Evolutionary conservation across 2,888 invertebrate species (phyloP).

Genomic region (Onthophagus sagittarius): DNA sequence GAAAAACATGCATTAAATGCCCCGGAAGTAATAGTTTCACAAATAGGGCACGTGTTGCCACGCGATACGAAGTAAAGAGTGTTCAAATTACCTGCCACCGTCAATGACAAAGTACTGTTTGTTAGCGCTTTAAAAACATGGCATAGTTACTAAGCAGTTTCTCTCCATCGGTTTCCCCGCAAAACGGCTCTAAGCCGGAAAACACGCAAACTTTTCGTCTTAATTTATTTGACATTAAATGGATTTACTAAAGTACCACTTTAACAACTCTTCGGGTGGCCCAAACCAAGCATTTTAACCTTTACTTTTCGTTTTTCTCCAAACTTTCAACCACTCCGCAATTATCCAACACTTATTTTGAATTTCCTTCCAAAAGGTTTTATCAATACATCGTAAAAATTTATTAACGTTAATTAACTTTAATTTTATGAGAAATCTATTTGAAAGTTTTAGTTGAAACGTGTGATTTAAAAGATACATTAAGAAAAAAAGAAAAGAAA

Average conservation of each 20-base stretch:
- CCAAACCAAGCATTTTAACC: too few species aligned
- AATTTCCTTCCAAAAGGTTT: too few species aligned
- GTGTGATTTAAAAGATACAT: neutral
- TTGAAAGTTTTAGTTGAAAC: too few species aligned
- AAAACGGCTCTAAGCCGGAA: neutral
- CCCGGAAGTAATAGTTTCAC: neutral
- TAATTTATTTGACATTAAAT: neutral
- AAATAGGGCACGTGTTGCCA: neutral
- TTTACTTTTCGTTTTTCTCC: too few species aligned
- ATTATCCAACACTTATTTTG: too few species aligned
- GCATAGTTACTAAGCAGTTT: neutral
- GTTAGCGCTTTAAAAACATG: neutral
- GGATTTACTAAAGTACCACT: neutral
- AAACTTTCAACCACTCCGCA: too few species aligned
- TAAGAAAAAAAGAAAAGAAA: neutral
- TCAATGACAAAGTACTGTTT: conserved; percentile 6
- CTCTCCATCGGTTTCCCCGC: neutral
- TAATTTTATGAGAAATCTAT: too few species aligned
- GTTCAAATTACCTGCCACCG: conserved; percentile 10
- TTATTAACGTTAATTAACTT: too few species aligned
- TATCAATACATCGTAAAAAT: too few species aligned
- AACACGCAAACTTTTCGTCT: neutral
- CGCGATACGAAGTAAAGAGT: neutral
- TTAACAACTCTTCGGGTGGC: neutral
- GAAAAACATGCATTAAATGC: neutral